Evolutionary conservation across 2,113 vertebrate species (phyloP).

Genomic region (Gobiocypris rarus): DNA sequence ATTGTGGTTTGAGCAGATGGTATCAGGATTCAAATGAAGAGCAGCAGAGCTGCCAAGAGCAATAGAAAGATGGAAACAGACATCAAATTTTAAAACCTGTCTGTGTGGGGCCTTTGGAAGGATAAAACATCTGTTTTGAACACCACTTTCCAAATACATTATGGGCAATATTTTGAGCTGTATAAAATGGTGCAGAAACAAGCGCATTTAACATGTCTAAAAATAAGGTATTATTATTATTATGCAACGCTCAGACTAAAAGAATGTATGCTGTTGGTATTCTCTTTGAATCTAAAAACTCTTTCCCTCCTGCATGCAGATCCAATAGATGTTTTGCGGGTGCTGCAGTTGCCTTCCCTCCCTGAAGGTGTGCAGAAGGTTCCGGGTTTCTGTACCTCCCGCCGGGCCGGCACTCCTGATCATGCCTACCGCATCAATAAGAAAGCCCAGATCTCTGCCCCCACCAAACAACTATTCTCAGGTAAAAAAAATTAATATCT

Average conservation of each 20-base stretch:
- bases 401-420: conserved; percentile 72
- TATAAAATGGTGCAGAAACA: not conserved
- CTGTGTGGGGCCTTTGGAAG: conserved; percentile 17
- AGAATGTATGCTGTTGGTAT: not conserved
- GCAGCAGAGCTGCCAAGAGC: conserved; percentile 6
- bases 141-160: not conserved
- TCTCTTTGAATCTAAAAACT: not conserved
- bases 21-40: conserved; percentile 5
- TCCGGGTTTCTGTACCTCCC: conserved; percentile 82
- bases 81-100: not conserved
- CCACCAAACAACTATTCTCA: conserved; percentile 89
- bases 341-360: conserved; percentile 83
- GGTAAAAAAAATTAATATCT: conserved; percentile 67
- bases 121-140: conserved; percentile 1
- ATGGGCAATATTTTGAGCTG: not conserved
- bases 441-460: conserved; percentile 90
- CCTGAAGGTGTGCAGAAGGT: conserved; percentile 86
- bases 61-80: conserved; percentile 24
- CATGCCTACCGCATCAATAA: conserved; percentile 86
- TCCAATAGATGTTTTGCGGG: conserved; percentile 83
- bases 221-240: not conserved
- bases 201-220: not conserved
- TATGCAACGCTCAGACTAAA: not conserved
- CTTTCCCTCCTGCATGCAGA: conserved; percentile 62
- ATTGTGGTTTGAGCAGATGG: conserved; percentile 17